Evolutionary conservation across 1,140 invertebrate species (phyloP).

Genomic region (Hycleus phaleratus): DNA sequence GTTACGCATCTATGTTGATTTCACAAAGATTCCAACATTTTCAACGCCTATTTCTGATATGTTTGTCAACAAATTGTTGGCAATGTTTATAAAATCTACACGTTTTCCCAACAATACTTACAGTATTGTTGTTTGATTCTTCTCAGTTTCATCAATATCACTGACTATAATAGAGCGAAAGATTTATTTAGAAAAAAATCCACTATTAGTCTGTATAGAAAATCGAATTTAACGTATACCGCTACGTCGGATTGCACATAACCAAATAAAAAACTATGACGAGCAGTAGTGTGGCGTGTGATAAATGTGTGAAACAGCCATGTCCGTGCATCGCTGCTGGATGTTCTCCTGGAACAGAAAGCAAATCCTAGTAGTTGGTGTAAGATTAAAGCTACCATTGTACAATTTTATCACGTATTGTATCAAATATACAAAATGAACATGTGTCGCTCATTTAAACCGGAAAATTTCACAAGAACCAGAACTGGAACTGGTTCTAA

Average conservation of each 20-base stretch:
- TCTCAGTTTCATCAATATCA: background rate
- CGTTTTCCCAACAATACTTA: no score
- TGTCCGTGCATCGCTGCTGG: constrained; percentile 72
- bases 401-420: background rate
- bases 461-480: background rate
- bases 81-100: no score
- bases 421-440: background rate
- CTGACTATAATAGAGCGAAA: background rate
- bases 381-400: background rate
- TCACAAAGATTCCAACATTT: no score
- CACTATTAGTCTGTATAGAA: background rate
- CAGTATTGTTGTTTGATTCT: no score
- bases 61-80: no score
- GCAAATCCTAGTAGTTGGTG: constrained; percentile 7
- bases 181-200: constrained; percentile 1
- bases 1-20: no score
- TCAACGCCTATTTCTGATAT: no score
- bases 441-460: background rate
- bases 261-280: constrained; percentile 24
- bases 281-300: constrained; percentile 31
- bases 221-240: constrained; percentile 1
- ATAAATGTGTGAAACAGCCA: constrained; percentile 34
- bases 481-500: background rate
- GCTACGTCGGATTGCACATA: constrained; percentile 27
- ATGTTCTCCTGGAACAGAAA: constrained; percentile 60